Percentiles rank a stretch among this genome's conserved stretches.
Conservation (phyloP, 1,140 invertebrate genomes). For the Drosophila punjabiensis region DNA sequence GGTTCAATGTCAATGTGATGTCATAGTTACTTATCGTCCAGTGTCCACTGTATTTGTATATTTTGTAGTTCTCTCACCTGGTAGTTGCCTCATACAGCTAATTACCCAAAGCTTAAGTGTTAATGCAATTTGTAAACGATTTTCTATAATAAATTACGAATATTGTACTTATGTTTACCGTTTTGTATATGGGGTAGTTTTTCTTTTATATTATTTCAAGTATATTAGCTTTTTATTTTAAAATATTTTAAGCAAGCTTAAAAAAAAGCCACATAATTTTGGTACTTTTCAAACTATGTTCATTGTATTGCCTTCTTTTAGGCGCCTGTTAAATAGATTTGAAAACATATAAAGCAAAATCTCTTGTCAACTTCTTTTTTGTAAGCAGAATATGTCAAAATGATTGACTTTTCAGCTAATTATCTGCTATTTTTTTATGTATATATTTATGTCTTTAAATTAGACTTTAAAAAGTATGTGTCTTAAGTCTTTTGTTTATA, state of each 20-base stretch:
- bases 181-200: not conserved
- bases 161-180: conserved; percentile 14
- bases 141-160: conserved; percentile 49
- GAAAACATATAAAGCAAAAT: too few relatives aligned
- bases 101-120: conserved; percentile 79
- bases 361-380: too few relatives aligned
- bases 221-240: not conserved
- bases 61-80: conserved; percentile 58
- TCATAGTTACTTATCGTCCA: conserved; percentile 54
- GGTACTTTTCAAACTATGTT: too few relatives aligned
- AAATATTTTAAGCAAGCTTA: too few relatives aligned
- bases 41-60: conserved; percentile 40
- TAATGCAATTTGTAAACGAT: conserved; percentile 56
- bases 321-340: too few relatives aligned
- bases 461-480: not conserved
- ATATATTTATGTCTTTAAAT: too few relatives aligned
- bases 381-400: too few relatives aligned
- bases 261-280: too few relatives aligned
- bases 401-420: too few relatives aligned
- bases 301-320: too few relatives aligned
- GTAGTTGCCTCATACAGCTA: conserved; percentile 82
- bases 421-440: too few relatives aligned
- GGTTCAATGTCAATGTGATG: conserved; percentile 36
- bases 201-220: not conserved
- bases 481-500: conserved; percentile 15